Conservation (phyloP, 2,888 invertebrate genomes). For the Bhutanitis thaidina region DNA sequence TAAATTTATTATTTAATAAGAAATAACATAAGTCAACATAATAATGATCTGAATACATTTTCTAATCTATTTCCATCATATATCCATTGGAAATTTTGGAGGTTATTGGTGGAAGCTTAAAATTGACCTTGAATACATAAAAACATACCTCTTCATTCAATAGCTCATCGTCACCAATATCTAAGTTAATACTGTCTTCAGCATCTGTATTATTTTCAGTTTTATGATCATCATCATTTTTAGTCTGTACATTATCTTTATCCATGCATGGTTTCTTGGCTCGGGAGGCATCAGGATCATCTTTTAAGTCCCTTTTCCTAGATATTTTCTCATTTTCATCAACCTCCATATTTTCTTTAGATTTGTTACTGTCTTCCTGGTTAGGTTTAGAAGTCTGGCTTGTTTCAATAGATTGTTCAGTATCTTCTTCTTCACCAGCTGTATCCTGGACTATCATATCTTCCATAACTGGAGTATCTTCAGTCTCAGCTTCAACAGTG, state of each 20-base stretch:
- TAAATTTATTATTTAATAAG: conserved; percentile 32
- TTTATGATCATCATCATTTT: conserved; percentile 59
- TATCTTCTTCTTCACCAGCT: conserved; percentile 59
- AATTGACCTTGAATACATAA: conserved; percentile 70
- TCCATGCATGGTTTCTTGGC: conserved; percentile 63
- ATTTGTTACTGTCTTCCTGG: conserved; percentile 25
- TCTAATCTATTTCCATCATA: conserved; percentile 65
- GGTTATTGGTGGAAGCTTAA: conserved; percentile 48
- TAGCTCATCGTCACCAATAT: conserved; percentile 90
- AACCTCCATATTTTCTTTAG: conserved; percentile 51
- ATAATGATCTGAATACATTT: conserved; percentile 10
- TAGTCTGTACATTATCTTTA: conserved; percentile 35
- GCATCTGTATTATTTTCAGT: conserved; percentile 82
- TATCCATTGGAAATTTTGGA: conserved; percentile 51
- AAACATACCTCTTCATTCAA: conserved; percentile 87
- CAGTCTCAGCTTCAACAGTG: conserved; percentile 50
- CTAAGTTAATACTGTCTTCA: conserved; percentile 89
- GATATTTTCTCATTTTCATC: conserved; percentile 49
- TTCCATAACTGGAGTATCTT: conserved; percentile 67
- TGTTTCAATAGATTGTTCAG: conserved; percentile 31
- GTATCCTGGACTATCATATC: conserved; percentile 74
- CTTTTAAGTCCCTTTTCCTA: conserved; percentile 62
- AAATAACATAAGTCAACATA: neutral
- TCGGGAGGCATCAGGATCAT: conserved; percentile 53
- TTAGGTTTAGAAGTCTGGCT: conserved; percentile 19